A percentile compares a stretch with the other conserved stretches of the same genome.
Conservation (phyloP, 2,888 invertebrate genomes). For the Lucinisca nassula region DNA sequence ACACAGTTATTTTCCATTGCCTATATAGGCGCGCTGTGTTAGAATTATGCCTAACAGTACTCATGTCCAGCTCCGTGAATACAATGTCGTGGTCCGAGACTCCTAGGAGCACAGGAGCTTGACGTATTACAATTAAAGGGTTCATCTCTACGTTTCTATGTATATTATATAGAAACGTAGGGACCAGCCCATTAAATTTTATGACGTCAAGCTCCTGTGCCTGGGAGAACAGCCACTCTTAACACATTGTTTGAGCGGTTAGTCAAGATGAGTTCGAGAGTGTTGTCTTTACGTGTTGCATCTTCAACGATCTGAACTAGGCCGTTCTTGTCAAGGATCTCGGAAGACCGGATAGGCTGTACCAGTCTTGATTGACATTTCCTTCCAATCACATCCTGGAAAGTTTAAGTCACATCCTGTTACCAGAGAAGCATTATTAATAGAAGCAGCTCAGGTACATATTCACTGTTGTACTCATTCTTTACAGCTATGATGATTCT, state of each 20-base stretch:
- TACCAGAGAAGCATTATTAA: background rate
- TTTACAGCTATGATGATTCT: slow-evolving; percentile 1
- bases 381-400: slow-evolving; percentile 46
- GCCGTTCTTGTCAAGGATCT: slow-evolving; percentile 49
- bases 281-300: slow-evolving; percentile 49
- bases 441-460: slow-evolving; percentile 1
- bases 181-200: too few species aligned
- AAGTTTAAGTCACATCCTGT: slow-evolving; percentile 42
- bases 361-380: background rate
- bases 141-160: too few species aligned
- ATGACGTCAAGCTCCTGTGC: too few species aligned
- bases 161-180: too few species aligned
- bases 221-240: slow-evolving; percentile 24
- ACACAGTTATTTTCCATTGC: too few species aligned
- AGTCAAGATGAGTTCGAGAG: slow-evolving; percentile 57
- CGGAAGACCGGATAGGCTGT: background rate
- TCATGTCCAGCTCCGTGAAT: background rate
- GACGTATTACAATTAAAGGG: too few species aligned
- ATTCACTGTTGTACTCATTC: slow-evolving; percentile 6
- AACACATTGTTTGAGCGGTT: slow-evolving; percentile 32
- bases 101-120: too few species aligned
- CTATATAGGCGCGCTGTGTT: too few species aligned
- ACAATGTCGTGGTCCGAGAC: slow-evolving; percentile 36
- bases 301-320: slow-evolving; percentile 55
- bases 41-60: background rate